Base-by-base conservation (phyloP, 1,140 invertebrate genomes). In the Drosophila subpulchrella region DNA sequence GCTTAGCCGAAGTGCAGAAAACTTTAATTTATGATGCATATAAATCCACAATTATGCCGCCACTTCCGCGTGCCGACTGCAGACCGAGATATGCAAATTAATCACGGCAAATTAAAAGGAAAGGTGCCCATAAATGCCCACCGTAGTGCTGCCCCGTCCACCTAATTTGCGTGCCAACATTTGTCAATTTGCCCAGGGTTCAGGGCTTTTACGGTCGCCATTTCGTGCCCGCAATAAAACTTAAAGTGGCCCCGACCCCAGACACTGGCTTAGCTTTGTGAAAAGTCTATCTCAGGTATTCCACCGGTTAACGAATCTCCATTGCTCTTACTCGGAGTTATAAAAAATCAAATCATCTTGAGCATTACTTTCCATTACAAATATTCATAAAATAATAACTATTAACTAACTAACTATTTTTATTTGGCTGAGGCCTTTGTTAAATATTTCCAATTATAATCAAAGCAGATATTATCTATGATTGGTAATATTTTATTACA, bases 1-100 rank as follows among this genome's bases (percentile, higher is more conserved):
- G 73, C 66, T 62, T 55, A 78, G 58, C 60, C 36, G 41, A 63
- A 77, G 66, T 84, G 77, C 68, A 81, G 82, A 81, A 73, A 86
- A 71, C 57, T 58, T 58, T 75, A 71, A 83, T 88, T 86, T 83
- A 88, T 73, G 81, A 89, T 62, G 79, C 66, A 73, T 53, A 88
- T 89, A 73, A 88, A 88, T 86, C 71, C 78, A 73, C 63, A 86
- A 67, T 83, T 82, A 70, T 62, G 65, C 30, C 60, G 27, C 57
- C 50, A 85, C 67, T 88, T 86, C 83, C 84, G 82, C 85, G 72
- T 86, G 75, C 74, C 58, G 38, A 46, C 20, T 55, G 56, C 50
- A 51, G 58, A 27, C 53, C 44, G 47, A 58, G 67, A 81, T 81
- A 61, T 63, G 75, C 63, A 78, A 88, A 86, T 86, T 86, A 83